A percentile compares a stretch with the other conserved stretches of the same genome.
Conservation (phyloP, 2,888 invertebrate genomes). For the Tetragonula carbonaria region DNA sequence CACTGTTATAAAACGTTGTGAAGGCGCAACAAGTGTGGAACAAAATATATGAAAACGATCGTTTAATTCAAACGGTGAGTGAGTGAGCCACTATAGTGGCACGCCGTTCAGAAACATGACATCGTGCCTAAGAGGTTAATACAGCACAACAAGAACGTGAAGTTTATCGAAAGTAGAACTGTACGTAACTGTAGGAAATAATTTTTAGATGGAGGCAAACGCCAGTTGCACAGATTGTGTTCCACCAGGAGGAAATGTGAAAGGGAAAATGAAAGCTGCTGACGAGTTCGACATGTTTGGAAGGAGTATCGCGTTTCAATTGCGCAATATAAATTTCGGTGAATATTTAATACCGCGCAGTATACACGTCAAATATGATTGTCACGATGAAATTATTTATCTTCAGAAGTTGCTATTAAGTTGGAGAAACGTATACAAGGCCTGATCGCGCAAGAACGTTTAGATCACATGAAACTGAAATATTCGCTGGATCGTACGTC, state of each 20-base stretch:
- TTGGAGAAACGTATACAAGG: slow-evolving; percentile 57
- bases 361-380: neutral
- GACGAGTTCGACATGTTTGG: slow-evolving; percentile 63
- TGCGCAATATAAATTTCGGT: slow-evolving; percentile 59
- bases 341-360: slow-evolving; percentile 12
- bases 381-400: slow-evolving; percentile 3
- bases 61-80: too few relatives aligned
- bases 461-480: slow-evolving; percentile 47
- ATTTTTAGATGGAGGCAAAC: slow-evolving; percentile 33
- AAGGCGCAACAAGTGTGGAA: too few relatives aligned
- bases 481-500: slow-evolving; percentile 23
- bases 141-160: neutral
- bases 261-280: slow-evolving; percentile 3
- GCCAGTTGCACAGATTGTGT: neutral
- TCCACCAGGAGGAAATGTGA: neutral
- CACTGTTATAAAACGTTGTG: too few relatives aligned
- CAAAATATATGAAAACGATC: too few relatives aligned
- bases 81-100: too few relatives aligned
- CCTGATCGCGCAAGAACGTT: slow-evolving; percentile 48
- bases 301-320: slow-evolving; percentile 59
- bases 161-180: neutral
- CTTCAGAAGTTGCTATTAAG: slow-evolving; percentile 56
- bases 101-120: too few relatives aligned
- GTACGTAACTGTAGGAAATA: neutral
- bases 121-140: too few relatives aligned